phyloP scores from a whole-genome alignment of 1,140 invertebrate species.

The Drosophila nigrodunni region DNA sequence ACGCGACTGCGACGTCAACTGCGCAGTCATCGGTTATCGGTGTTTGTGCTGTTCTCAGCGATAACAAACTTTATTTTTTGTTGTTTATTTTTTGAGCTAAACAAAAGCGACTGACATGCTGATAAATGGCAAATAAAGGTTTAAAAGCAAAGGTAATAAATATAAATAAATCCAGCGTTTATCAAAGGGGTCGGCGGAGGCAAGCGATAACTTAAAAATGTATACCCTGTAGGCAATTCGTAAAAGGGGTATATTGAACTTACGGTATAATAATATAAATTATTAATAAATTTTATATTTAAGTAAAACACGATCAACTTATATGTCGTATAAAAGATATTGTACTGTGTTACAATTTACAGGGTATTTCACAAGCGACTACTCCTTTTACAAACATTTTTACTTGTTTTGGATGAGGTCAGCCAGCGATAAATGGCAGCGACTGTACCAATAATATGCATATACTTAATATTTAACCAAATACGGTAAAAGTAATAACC shows the following conservation, averaged over 20 bases:
- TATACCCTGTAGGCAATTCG: not conserved
- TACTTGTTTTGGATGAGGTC: conserved; percentile 32
- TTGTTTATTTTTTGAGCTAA: conserved; percentile 17
- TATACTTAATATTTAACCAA: not conserved
- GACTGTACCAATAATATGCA: conserved; percentile 23
- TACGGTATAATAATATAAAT: not conserved
- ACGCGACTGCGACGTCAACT: conserved; percentile 6
- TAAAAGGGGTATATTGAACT: not conserved
- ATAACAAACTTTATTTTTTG: conserved; percentile 27
- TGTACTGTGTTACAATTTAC: not conserved
- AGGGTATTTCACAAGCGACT: conserved; percentile 20
- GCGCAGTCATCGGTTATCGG: conserved; percentile 39
- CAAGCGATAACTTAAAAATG: conserved; percentile 1
- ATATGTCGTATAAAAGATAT: not conserved
- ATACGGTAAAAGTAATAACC: not conserved
- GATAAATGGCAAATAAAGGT: conserved; percentile 12
- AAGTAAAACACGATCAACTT: no score
- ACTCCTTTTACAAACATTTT: not conserved
- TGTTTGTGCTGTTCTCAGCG: conserved; percentile 38
- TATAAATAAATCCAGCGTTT: conserved; percentile 17
- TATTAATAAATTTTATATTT: not conserved
- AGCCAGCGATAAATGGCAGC: conserved; percentile 19
- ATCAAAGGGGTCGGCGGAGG: conserved; percentile 2
- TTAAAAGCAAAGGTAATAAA: conserved; percentile 15
- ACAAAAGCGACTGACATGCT: conserved; percentile 6